These are phyloP conservation scores for Ophioninae sp. DNA, from an alignment of 2,888 invertebrate genomes.

Conservation along the genomic window DNA sequence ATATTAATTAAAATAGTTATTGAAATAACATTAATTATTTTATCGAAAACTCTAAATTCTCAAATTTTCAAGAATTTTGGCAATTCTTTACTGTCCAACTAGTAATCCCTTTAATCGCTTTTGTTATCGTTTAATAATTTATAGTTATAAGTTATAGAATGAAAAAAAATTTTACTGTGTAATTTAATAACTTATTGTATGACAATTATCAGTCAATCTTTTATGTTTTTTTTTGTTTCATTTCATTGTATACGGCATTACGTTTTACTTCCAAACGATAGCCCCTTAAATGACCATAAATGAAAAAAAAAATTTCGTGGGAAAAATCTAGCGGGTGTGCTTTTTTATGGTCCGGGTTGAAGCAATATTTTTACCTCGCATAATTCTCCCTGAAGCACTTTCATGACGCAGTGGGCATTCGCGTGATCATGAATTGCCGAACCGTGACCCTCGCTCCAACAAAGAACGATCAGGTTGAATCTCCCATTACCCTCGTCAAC, in stretches of 20 bases:
- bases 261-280: neutral
- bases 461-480: constrained; percentile 98
- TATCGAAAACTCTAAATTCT: too few relatives aligned
- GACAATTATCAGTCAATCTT: too few relatives aligned
- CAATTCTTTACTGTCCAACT: too few relatives aligned
- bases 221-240: neutral
- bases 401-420: constrained; percentile 98
- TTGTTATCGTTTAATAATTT: too few relatives aligned
- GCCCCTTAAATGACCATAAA: neutral
- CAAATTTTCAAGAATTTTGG: too few relatives aligned
- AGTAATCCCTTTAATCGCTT: too few relatives aligned
- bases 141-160: too few relatives aligned
- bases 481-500: constrained; percentile 98
- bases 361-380: constrained; percentile 85
- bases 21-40: too few relatives aligned
- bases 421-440: constrained; percentile 98
- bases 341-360: neutral
- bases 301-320: neutral
- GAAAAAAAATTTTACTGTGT: too few relatives aligned
- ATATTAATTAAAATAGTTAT: too few relatives aligned
- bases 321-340: neutral
- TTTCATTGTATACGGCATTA: neutral
- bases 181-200: too few relatives aligned
- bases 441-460: constrained; percentile 98
- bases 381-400: constrained; percentile 91